Conservation (phyloP, 2,113 vertebrate species). For the Carassius auratus region DNA sequence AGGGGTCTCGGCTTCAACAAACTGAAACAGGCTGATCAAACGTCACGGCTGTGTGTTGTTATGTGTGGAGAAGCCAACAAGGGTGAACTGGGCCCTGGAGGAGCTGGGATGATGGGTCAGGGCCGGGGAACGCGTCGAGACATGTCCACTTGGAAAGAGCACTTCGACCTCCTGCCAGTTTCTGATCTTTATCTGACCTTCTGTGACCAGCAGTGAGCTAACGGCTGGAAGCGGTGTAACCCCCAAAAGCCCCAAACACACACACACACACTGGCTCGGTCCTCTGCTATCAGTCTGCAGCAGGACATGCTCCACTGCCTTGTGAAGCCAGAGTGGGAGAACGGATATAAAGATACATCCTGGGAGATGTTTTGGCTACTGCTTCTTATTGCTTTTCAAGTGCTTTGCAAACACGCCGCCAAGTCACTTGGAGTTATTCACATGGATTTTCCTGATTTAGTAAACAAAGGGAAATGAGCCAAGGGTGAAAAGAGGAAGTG, state of each 20-base stretch:
- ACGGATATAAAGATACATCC: slow-evolving; percentile 45
- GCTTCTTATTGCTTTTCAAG: slow-evolving; percentile 25
- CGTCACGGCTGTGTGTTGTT: background rate
- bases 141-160: slow-evolving; percentile 51
- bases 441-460: slow-evolving; percentile 30
- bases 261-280: background rate
- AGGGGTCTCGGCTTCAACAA: slow-evolving; percentile 17
- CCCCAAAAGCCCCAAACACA: background rate
- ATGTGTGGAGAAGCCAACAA: slow-evolving; percentile 15
- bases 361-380: slow-evolving; percentile 43
- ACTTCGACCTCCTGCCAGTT: slow-evolving; percentile 40
- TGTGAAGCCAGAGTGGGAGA: slow-evolving; percentile 28
- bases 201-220: slow-evolving; percentile 42
- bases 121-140: slow-evolving; percentile 18
- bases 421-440: slow-evolving; percentile 32
- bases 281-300: slow-evolving; percentile 33
- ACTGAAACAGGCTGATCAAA: slow-evolving; percentile 9
- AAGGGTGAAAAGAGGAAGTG: background rate
- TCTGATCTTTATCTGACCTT: slow-evolving; percentile 53
- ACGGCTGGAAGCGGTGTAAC: slow-evolving; percentile 40
- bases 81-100: slow-evolving; percentile 10
- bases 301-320: no score
- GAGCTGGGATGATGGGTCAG: slow-evolving; percentile 31
- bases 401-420: slow-evolving; percentile 49
- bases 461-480: slow-evolving; percentile 26